Conservation (phyloP, 1,140 invertebrate species). For the Camponotus pennsylvanicus region DNA sequence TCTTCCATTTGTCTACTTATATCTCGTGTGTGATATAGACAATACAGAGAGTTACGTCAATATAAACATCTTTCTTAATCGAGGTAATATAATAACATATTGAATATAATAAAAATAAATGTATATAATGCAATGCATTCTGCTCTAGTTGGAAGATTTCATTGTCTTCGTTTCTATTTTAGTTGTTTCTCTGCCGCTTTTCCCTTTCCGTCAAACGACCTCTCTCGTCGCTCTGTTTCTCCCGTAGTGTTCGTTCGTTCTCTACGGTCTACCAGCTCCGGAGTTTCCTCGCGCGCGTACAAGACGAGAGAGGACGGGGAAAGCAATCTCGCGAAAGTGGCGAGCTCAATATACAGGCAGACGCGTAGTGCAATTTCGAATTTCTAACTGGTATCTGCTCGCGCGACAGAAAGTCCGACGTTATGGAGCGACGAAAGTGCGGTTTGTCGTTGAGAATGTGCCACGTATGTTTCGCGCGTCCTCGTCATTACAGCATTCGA, state of each 20-base stretch:
- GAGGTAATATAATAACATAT: neutral
- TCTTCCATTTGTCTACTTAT: neutral
- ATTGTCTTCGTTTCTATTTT: constrained; percentile 37
- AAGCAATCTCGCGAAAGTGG: constrained; percentile 66
- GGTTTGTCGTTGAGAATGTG: constrained; percentile 48
- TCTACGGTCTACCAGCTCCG: constrained; percentile 43
- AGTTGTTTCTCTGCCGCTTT: constrained; percentile 14
- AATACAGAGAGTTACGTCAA: neutral
- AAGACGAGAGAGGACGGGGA: constrained; percentile 22
- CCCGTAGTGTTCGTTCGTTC: constrained; percentile 47
- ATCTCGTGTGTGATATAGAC: neutral
- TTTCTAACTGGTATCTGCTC: constrained; percentile 46
- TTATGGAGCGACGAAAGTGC: constrained; percentile 59
- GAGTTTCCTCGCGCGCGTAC: constrained; percentile 35
- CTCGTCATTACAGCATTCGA: constrained; percentile 25
- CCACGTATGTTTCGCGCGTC: constrained; percentile 30
- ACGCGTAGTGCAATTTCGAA: constrained; percentile 49
- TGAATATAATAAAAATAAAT: constrained; percentile 28
- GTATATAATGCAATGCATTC: neutral
- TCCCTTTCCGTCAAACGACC: neutral
- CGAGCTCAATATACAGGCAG: constrained; percentile 31
- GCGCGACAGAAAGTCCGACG: constrained; percentile 25
- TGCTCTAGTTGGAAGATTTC: neutral
- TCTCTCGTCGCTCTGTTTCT: constrained; percentile 28
- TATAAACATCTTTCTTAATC: neutral